phyloP scores from a whole-genome alignment of 2,888 invertebrate genomes.

The Melitaea athalia region DNA sequence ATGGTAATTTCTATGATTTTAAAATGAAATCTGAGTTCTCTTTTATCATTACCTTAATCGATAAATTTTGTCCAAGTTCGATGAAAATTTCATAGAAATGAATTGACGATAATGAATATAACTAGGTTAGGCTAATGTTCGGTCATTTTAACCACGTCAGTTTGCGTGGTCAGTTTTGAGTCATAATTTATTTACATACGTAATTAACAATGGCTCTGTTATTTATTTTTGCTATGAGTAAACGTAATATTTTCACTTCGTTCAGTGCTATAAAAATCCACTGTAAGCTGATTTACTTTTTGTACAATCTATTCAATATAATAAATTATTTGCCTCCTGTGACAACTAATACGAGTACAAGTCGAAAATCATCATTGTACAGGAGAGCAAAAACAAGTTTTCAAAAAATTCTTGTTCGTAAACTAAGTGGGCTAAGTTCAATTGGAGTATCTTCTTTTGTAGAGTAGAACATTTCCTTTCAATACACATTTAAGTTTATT shows the following conservation, averaged over 20 bases:
- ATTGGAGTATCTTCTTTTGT: too few relatives aligned
- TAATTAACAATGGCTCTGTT: slow-evolving; percentile 21
- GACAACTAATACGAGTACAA: too few relatives aligned
- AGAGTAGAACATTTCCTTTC: too few relatives aligned
- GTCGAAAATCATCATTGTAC: too few relatives aligned
- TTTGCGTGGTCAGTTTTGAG: slow-evolving; percentile 32
- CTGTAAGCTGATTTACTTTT: too few relatives aligned
- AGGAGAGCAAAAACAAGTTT: too few relatives aligned
- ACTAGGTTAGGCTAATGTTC: slow-evolving; percentile 30
- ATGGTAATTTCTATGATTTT: neutral
- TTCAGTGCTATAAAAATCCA: too few relatives aligned
- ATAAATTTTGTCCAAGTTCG: slow-evolving; percentile 6
- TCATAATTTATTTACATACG: slow-evolving; percentile 25
- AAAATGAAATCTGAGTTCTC: neutral
- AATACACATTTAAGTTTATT: too few relatives aligned
- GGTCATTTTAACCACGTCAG: slow-evolving; percentile 20
- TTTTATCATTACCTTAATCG: slow-evolving; percentile 4
- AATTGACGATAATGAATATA: slow-evolving; percentile 23
- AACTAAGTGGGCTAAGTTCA: too few relatives aligned
- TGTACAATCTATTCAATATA: too few relatives aligned
- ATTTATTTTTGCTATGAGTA: slow-evolving; percentile 1
- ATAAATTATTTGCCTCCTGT: too few relatives aligned
- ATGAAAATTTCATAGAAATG: slow-evolving; percentile 23
- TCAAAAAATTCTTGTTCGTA: too few relatives aligned
- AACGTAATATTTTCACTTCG: neutral